Base-by-base conservation (phyloP, 2,113 vertebrate species). In the Meriones unguiculatus region DNA sequence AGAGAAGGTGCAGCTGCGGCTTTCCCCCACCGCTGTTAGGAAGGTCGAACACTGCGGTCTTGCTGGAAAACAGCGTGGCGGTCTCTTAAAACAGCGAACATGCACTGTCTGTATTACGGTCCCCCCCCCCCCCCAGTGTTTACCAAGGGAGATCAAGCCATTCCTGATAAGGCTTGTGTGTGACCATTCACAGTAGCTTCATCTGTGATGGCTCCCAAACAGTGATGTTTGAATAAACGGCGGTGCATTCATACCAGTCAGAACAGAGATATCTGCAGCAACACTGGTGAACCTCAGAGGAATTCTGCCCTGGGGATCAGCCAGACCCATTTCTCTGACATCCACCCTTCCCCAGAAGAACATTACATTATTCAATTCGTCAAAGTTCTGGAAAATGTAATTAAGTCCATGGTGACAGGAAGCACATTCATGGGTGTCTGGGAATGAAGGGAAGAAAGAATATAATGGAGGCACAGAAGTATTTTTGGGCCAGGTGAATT, bases 351-450 rank as follows among this genome's bases (percentile, higher is more conserved):
- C 28, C 2, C n/a, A 91, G 81, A 87, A 46, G 4, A 87, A 6
- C 59, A 59, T 1, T 41, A 1, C 76, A 41, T 57, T 32, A 82
- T 89, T 89, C 50, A 20, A 87, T 73, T 69, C 80, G n/a, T 62
- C 24, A 87, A 80, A 86, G 92, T 95, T 93, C 57, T 76, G 59
- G 72, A 72, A 96, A 96, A 57, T 77, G 73, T 69, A 95, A 85
- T 86, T 25, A 22, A 38, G 84, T 77, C 12, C 72, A 11, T 77
- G 52, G 86, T 12, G 59, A 50, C 25, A 92, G 38, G 67, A 90
- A 81, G 78, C 28, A 62, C n/a, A 75, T 50, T 17, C 35, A 5
- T 67, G 64, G 35, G 85, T 90, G 80, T 75, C 69, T 95, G 80
- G 67, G 25, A 89, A 25, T 38, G 28, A 87, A 30, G 59, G 59